Evolutionary conservation across 2,797 vertebrate genomes (phyloP), one percentile per base, ranked within the genome.

Genomic region (Rhabdophis nuchalis): DNA sequence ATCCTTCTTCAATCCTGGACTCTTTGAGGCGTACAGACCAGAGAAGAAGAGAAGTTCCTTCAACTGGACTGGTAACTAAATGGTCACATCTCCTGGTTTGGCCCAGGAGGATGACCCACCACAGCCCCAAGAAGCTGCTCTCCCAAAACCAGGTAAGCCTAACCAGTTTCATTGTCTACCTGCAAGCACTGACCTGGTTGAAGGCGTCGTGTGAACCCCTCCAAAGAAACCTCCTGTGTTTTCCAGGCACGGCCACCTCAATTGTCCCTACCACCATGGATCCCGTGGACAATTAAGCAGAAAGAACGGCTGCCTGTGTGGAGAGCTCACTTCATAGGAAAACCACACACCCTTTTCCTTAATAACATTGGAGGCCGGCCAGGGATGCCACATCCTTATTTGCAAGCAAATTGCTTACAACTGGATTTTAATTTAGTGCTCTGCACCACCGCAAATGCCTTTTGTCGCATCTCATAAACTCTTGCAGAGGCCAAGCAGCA

Each of bases 401-500:
- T 93, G 92, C 92, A 89, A 89, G 87, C 87, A 93, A 93, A 91
- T 93, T 93, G 90, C 90, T 93, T 93, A 58, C 82, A 68, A 89
- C 87, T 32, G 58, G 87, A 89, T 93, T 93, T 91, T 89, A 91
- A 89, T 91, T 93, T 85, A 89, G 87, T 58, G 87, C 52, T 11
- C 29, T 9, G 7, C 54, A 8, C 53, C 18, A 8, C 58, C 6
- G 14, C 41, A 89, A 86, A 89, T 91, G 77, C 77, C 86, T 89
- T 72, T 72, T 89, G 92, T 57, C 41, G 53, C 87, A 29, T 86
- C 53, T 57, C 85, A 50, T 64, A 93, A 93, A 91, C 90, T 57
- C 56, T 85, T 56, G 10, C 32, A 18, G 32, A 64, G 11, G 41
- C 29, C 50, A 52, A 27, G 27, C 36, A 29, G 9, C 32, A 29